Conservation (phyloP, 1,140 invertebrate genomes). For the Lasioglossum baleicum region DNA sequence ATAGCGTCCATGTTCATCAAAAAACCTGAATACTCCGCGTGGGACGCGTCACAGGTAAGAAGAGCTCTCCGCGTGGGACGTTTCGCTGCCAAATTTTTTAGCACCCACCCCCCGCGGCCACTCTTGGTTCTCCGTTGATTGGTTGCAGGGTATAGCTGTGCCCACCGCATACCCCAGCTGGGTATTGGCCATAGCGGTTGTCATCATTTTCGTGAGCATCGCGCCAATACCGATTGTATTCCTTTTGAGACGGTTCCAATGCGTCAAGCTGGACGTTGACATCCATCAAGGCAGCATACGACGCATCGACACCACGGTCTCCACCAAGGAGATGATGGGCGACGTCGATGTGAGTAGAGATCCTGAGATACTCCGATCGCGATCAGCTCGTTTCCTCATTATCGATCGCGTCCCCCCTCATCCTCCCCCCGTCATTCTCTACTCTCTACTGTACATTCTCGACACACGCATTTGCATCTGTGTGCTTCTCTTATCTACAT, state of each 20-base stretch:
- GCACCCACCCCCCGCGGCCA: no score
- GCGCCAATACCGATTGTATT: slow-evolving; percentile 92
- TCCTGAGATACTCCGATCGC: no score
- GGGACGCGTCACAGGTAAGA: slow-evolving; percentile 87
- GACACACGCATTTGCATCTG: no score
- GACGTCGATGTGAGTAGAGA: slow-evolving; percentile 91
- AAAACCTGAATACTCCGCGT: slow-evolving; percentile 90
- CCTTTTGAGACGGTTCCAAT: slow-evolving; percentile 90
- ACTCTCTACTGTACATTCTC: no score
- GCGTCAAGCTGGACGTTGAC: slow-evolving; percentile 89
- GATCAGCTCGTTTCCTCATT: not conserved
- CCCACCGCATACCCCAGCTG: slow-evolving; percentile 90
- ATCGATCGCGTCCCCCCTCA: not conserved
- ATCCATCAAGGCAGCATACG: slow-evolving; percentile 93
- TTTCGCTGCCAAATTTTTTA: no score
- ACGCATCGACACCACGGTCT: slow-evolving; percentile 93
- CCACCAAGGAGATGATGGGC: slow-evolving; percentile 95
- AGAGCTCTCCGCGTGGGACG: no score
- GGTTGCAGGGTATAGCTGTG: slow-evolving; percentile 86
- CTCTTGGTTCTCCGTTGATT: no score
- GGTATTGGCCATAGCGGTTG: slow-evolving; percentile 89
- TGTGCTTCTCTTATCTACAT: no score
- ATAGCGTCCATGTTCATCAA: slow-evolving; percentile 89
- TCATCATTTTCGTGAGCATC: slow-evolving; percentile 89
- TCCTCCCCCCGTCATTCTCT: no score